These are phyloP conservation scores for Brachyhypopomus occidentalis DNA, from an alignment of 2,113 vertebrate species.

Conservation along the genomic window DNA sequence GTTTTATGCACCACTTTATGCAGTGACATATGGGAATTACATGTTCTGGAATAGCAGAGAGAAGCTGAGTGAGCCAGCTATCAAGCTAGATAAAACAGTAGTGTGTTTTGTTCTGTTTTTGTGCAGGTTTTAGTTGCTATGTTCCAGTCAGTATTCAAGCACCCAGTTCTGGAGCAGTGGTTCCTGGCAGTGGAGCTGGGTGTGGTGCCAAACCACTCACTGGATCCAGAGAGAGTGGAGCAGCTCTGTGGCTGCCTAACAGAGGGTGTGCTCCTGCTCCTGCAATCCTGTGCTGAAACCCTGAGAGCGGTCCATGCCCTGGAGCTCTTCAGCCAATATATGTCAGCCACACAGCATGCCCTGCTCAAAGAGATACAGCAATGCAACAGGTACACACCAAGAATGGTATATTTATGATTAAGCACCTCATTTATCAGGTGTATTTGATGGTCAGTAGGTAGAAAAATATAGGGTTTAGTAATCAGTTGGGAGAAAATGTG, in stretches of 20 bases:
- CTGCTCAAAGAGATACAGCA: constrained; percentile 76
- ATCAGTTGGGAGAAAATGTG: no score
- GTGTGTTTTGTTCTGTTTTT: constrained; percentile 2
- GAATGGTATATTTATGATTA: no score
- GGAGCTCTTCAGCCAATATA: constrained; percentile 72
- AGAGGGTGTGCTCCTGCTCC: constrained; percentile 70
- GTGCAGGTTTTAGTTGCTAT: constrained; percentile 76
- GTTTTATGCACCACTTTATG: no score
- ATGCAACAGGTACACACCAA: neutral
- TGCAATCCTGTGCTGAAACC: constrained; percentile 67
- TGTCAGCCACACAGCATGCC: constrained; percentile 68
- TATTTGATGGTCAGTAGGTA: no score
- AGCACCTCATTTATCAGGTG: no score
- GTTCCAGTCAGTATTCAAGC: constrained; percentile 78
- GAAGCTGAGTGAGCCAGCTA: no score
- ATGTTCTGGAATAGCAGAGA: no score
- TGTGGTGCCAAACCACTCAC: constrained; percentile 74
- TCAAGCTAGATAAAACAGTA: no score
- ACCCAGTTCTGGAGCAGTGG: constrained; percentile 86
- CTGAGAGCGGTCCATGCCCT: constrained; percentile 64
- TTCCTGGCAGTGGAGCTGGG: constrained; percentile 84
- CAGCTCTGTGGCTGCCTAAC: constrained; percentile 77
- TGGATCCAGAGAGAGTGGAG: constrained; percentile 81
- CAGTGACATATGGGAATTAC: no score
- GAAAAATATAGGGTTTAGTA: no score